Base-by-base conservation (phyloP, 2,888 invertebrate genomes). In the Tetanocera ferruginea region DNA sequence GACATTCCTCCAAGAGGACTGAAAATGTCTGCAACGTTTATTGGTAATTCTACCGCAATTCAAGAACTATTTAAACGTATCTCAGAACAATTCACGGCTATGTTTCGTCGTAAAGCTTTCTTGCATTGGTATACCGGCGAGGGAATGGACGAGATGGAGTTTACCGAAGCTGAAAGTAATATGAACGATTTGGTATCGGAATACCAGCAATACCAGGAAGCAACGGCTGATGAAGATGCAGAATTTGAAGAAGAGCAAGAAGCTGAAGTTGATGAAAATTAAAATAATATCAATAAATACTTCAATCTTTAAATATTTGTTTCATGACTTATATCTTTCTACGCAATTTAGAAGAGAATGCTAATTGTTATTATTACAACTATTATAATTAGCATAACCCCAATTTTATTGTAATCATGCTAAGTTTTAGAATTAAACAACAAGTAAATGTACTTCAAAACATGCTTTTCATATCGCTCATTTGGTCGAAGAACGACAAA, bases 121-220 rank as follows among this genome's bases (percentile, higher is more conserved):
- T 93, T 98, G 90, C 97, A 98, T 92, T 98, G 98, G 97, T 98
- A 97, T 91, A 97, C 97, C 25, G 97, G 97, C 77, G 97, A 98
- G 91, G 98, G 98, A 80, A 98, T 98, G 97, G 97, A 98, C 90
- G 97, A 97, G 91, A 95, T 97, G 96, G 98, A 98, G 91, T 98
- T 98, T 91, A 97, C 96, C 77, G 98, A 98, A 88, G 98, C 98
- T 0, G 97, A 98, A 90, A 96, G 96, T 86, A 98, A 98, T 92
- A 96, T 98, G 92, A 97, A 95, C 87, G 96, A 96, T 88, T 91
- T 96, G 90, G 95, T 96, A 49, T 95, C 95, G 2, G 97, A 97
- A 89, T 97, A 97, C 90, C 97, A 97, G 90, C 97, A 97, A 90
- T 97, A 97, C 91, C 97, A 97, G 91, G 96, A 97, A 89, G 96